A percentile compares a stretch with the other conserved stretches of the same genome.
Evolutionary conservation across 2,113 vertebrate species (phyloP).

Genomic region (Laterallus jamaicensis): DNA sequence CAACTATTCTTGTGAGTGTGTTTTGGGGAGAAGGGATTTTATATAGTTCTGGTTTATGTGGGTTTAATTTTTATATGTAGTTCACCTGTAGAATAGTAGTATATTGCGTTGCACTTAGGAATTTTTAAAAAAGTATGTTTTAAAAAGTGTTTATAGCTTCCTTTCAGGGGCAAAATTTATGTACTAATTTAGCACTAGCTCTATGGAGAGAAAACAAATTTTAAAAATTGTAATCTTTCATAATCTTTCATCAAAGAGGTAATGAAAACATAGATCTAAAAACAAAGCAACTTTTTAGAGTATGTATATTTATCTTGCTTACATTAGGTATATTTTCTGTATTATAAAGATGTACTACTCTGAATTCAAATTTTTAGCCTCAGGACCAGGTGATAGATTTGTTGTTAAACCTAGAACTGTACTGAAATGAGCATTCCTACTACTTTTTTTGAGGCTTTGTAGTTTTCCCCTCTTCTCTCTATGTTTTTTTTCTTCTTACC

Average conservation of each 20-base stretch:
- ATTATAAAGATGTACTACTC: background rate
- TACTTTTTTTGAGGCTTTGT: background rate
- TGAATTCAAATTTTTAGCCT: background rate
- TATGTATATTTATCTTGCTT: background rate
- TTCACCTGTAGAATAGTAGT: background rate
- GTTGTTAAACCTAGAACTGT: background rate
- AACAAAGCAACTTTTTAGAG: background rate
- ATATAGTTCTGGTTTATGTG: background rate
- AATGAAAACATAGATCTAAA: background rate
- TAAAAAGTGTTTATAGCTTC: background rate
- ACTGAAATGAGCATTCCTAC: background rate
- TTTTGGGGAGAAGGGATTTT: background rate
- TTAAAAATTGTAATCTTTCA: background rate
- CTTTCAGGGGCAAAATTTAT: background rate
- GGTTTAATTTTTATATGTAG: background rate
- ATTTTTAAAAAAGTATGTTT: background rate
- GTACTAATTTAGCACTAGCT: no score
- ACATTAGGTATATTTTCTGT: background rate
- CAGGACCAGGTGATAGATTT: background rate
- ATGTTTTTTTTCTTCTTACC: background rate
- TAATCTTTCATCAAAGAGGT: background rate
- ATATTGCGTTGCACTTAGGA: background rate
- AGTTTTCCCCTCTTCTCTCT: background rate
- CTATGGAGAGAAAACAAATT: no score
- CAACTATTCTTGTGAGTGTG: background rate